These are phyloP conservation scores for Tetranychus urticae DNA, from an alignment of 1,140 invertebrate species.

Conservation along the genomic window DNA sequence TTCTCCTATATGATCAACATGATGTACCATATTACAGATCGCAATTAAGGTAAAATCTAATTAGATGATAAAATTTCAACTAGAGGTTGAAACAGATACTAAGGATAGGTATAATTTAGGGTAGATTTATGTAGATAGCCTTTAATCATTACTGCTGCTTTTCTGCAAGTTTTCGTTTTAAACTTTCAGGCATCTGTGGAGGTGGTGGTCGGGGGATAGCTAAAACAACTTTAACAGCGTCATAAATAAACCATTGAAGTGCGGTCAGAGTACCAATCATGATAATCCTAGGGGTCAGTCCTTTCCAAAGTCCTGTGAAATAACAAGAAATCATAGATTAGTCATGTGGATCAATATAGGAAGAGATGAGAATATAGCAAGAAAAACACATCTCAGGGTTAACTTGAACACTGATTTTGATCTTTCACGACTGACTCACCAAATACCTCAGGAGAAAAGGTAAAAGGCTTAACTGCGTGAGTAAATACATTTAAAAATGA, in stretches of 20 bases:
- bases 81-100: no score
- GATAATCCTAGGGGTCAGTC: conserved; percentile 82
- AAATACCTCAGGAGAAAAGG: background rate
- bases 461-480: background rate
- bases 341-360: background rate
- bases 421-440: background rate
- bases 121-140: no score
- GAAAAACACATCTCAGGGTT: background rate
- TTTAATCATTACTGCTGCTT: background rate
- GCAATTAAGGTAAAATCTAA: no score
- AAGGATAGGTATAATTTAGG: no score
- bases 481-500: background rate
- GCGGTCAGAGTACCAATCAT: conserved; percentile 99
- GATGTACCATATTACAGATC: no score
- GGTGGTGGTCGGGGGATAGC: conserved; percentile 89
- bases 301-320: conserved; percentile 64
- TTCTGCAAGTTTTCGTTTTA: conserved; percentile 7
- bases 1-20: no score
- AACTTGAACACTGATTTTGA: background rate
- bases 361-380: background rate
- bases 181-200: conserved; percentile 28
- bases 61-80: no score
- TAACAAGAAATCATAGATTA: background rate
- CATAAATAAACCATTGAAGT: conserved; percentile 98
- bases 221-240: conserved; percentile 73